Evolutionary conservation across 2,888 invertebrate species (phyloP).

Genomic region (Argyresthia albistria): DNA sequence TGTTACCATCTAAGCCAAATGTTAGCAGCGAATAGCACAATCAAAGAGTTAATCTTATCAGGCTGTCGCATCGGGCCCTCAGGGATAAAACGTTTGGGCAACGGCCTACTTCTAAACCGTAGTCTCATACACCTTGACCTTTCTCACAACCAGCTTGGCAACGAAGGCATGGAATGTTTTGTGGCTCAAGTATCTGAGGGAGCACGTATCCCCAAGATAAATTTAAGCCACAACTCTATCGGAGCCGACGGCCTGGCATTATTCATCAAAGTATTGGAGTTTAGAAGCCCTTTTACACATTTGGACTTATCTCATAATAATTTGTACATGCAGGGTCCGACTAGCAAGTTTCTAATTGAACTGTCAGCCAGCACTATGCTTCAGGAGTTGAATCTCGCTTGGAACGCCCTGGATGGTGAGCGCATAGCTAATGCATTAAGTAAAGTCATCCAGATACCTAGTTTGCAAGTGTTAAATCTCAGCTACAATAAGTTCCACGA

Average conservation of each 20-base stretch:
- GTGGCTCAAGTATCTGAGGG: constrained; percentile 9
- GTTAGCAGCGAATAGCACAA: constrained; percentile 18
- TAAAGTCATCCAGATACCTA: background rate
- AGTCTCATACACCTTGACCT: constrained; percentile 21
- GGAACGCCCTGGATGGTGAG: constrained; percentile 6
- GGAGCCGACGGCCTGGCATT: background rate
- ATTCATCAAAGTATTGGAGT: background rate
- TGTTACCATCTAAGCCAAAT: constrained; percentile 32
- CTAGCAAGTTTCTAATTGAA: background rate
- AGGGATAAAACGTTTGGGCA: constrained; percentile 18
- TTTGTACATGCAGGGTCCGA: constrained; percentile 11
- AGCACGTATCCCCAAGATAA: background rate
- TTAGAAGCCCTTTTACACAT: background rate
- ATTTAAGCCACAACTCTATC: constrained; percentile 8
- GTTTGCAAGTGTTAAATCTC: constrained; percentile 3
- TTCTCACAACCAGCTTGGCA: constrained; percentile 23
- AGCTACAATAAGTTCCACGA: constrained; percentile 7
- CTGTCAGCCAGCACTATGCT: constrained; percentile 4
- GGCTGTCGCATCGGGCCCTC: constrained; percentile 24
- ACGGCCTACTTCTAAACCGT: constrained; percentile 11
- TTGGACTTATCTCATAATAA: constrained; percentile 28
- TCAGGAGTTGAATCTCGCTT: constrained; percentile 6
- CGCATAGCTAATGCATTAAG: constrained; percentile 3
- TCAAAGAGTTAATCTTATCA: constrained; percentile 24
- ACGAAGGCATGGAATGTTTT: constrained; percentile 21